Percentiles rank a stretch among this genome's conserved stretches.
These are phyloP conservation scores for Bradypodion ventrale DNA, from an alignment of 2,797 vertebrate species.

Conservation along the genomic window DNA sequence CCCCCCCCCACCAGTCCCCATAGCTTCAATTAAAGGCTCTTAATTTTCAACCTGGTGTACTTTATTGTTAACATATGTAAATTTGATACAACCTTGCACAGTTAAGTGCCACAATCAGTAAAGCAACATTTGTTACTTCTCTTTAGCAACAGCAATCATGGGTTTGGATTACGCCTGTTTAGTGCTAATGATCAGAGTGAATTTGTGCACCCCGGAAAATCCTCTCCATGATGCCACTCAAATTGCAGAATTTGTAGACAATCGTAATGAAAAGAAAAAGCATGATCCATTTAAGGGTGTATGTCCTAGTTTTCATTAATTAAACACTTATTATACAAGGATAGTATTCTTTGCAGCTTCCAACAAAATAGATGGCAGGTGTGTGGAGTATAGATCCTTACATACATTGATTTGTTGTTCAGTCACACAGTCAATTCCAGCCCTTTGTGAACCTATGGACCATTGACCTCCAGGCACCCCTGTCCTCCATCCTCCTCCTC, in stretches of 20 bases:
- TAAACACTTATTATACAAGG: constrained; percentile 2
- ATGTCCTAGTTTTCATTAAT: constrained; percentile 34
- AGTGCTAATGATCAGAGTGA: neutral
- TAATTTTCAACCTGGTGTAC: constrained; percentile 10
- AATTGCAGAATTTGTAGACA: neutral
- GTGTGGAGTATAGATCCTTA: neutral
- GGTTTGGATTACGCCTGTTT: neutral
- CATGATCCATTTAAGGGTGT: constrained; percentile 15
- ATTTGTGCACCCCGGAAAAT: constrained; percentile 3
- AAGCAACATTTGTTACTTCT: neutral
- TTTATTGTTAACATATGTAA: constrained; percentile 28
- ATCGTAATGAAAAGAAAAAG: constrained; percentile 19
- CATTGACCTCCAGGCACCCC: too few species aligned
- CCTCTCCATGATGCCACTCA: neutral
- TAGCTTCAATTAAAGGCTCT: constrained; percentile 37
- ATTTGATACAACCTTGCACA: constrained; percentile 34
- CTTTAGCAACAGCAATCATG: neutral
- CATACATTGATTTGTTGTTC: too few species aligned
- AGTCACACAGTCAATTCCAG: too few species aligned
- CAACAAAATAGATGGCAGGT: neutral
- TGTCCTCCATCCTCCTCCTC: too few species aligned
- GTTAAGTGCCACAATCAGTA: constrained; percentile 22
- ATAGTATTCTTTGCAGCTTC: too few species aligned
- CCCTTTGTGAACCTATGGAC: too few species aligned
- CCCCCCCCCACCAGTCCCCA: constrained; percentile 9